Base-by-base conservation (phyloP, 2,888 invertebrate species). In the Poecilobothrus nobilitatus region DNA sequence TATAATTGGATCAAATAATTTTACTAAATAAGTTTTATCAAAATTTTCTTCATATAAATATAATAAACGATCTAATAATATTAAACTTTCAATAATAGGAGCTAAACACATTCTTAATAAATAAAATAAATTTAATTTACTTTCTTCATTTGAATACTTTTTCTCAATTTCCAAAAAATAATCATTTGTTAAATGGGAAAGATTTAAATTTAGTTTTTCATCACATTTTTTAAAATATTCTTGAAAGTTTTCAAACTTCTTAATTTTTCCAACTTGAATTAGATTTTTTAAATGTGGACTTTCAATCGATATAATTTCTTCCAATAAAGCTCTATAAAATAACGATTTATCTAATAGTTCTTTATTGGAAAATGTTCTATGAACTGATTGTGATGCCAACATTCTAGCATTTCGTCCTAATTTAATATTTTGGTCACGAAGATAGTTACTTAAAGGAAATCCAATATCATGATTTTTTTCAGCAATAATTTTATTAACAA, bases 361-460 rank as follows among this genome's bases (percentile, higher is more conserved):
- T 70, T 83, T 83, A 34, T 83, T 81, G 12, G 78, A 73, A 44
- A 85, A 78, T 63, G 89, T 87, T 71, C 93, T 84, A 71, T 92
- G 89, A n/a, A 91, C 83, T 0, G 92, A 90, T 78, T 95, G 95
- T 0, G 91, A 88, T 0, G 93, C 91, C 62, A 95, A 79, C 92
- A 95, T 95, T 71, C 93, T 86, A 0, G 92, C 91, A 79, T 91
- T 92, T 66, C 91, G 84, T 0, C 91, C 91, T 15, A 94, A 76
- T 63, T 73, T 75, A 71, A 84, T 81, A 63, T 83, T 78, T 68
- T 80, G 80, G 73, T 84, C 80, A 75, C 78, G 83, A 63, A 92
- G 80, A 80, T 83, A 85, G 6, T 82, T 74, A 64, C 90, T 89
- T 81, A 92, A 82, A 0, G 92, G 92, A 76, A 91, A 91, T 0